These are phyloP conservation scores for Rhizoglyphus robini DNA, from an alignment of 1,140 invertebrate genomes.

Conservation along the genomic window DNA sequence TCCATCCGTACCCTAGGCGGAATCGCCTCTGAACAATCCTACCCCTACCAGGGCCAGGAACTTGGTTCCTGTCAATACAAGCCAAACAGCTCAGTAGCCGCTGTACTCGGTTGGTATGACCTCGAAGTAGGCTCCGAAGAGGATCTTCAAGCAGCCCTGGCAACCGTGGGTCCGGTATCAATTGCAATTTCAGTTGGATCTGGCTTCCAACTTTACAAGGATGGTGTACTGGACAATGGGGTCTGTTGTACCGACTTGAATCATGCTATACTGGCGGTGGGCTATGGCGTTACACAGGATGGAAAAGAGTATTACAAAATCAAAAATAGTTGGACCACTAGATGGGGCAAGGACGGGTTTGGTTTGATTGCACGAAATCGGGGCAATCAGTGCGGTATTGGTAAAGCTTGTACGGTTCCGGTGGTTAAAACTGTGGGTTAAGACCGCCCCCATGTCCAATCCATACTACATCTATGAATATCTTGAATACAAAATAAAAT, in stretches of 20 bases:
- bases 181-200: conserved; percentile 79
- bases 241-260: conserved; percentile 59
- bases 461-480: too few species aligned
- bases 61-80: conserved; percentile 52
- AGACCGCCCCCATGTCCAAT: too few species aligned
- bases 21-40: conserved; percentile 80
- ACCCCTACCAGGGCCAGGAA: conserved; percentile 65
- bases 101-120: conserved; percentile 67
- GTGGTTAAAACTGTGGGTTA: conserved; percentile 29
- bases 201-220: conserved; percentile 58
- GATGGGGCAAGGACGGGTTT: conserved; percentile 30
- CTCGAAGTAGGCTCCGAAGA: conserved; percentile 51
- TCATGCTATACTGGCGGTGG: conserved; percentile 73
- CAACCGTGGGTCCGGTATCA: conserved; percentile 66
- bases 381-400: conserved; percentile 35
- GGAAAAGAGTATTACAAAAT: conserved; percentile 60
- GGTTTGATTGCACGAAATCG: conserved; percentile 34
- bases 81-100: conserved; percentile 51
- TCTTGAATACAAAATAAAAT: too few species aligned
- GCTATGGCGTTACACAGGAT: conserved; percentile 55
- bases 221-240: conserved; percentile 51
- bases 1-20: conserved; percentile 39
- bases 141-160: conserved; percentile 57
- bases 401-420: conserved; percentile 33
- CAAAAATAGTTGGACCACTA: conserved; percentile 49